phyloP scores from a whole-genome alignment of 2,797 vertebrate genomes.

The Uromys caudimaculatus region DNA sequence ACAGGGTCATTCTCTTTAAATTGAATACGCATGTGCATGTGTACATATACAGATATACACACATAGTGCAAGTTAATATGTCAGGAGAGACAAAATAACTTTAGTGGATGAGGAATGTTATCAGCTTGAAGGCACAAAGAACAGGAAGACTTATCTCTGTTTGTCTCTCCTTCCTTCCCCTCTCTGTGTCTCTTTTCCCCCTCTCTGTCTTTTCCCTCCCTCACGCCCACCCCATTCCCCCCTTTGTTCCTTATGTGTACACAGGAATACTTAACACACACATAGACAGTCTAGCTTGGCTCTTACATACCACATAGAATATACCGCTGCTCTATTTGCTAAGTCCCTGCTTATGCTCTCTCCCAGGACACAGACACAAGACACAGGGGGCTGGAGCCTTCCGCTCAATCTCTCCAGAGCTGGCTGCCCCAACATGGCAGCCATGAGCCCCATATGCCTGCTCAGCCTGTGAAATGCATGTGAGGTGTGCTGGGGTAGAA shows the following conservation, averaged over 20 bases:
- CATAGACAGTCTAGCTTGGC: neutral
- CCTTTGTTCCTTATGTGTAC: no score
- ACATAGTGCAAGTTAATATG: neutral
- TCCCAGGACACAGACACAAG: neutral
- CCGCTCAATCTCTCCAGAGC: fast-evolving
- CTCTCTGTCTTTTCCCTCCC: neutral
- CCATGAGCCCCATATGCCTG: fast-evolving
- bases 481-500: neutral
- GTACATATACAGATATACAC: neutral
- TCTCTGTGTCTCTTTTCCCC: no score
- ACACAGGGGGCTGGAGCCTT: fast-evolving
- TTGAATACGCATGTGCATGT: no score
- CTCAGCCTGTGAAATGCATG: fast-evolving
- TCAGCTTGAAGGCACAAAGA: neutral
- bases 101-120: neutral
- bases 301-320: neutral
- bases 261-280: neutral
- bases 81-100: neutral
- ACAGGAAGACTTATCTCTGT: neutral
- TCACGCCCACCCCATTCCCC: no score
- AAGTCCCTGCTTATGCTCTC: neutral
- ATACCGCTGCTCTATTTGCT: fast-evolving
- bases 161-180: neutral
- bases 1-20: neutral
- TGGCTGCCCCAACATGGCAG: no score